Evolutionary conservation across 2,888 invertebrate genomes (phyloP).

Genomic region (Pristionchus arcanus): DNA sequence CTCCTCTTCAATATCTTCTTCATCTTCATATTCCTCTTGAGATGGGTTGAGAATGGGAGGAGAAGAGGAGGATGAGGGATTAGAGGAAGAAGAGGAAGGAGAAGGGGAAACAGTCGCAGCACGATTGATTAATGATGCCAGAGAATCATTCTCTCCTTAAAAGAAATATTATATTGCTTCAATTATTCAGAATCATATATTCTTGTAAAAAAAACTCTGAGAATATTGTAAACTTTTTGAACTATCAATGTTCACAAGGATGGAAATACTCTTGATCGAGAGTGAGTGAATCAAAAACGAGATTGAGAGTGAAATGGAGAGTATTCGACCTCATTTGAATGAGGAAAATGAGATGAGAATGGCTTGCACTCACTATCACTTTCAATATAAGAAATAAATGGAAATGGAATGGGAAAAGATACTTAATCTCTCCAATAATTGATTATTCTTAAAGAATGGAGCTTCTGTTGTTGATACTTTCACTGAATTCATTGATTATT

Average conservation of each 20-base stretch:
- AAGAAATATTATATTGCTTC: constrained; percentile 18
- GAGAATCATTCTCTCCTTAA: constrained; percentile 30
- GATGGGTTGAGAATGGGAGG: not conserved
- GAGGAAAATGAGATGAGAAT: not conserved
- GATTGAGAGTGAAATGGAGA: constrained; percentile 22
- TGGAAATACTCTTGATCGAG: not conserved
- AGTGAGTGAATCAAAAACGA: not conserved
- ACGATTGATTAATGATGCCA: constrained; percentile 22
- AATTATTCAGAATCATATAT: not conserved
- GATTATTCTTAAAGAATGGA: constrained; percentile 50
- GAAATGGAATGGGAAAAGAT: not conserved
- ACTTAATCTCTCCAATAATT: constrained; percentile 36
- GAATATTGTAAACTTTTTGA: too few relatives aligned
- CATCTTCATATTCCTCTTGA: constrained; percentile 43
- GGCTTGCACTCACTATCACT: not conserved
- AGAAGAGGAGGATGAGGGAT: not conserved
- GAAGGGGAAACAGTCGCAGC: constrained; percentile 2
- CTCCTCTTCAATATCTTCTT: constrained; percentile 28
- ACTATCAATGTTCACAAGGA: not conserved
- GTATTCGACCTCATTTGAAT: not conserved
- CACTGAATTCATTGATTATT: not conserved
- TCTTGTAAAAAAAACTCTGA: too few relatives aligned
- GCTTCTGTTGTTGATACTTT: not conserved
- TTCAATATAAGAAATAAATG: not conserved
- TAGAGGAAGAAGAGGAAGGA: not conserved